Evolutionary conservation across 23 tunicate genomes (phyloP).

Genomic region (Halocynthia roretzi): DNA sequence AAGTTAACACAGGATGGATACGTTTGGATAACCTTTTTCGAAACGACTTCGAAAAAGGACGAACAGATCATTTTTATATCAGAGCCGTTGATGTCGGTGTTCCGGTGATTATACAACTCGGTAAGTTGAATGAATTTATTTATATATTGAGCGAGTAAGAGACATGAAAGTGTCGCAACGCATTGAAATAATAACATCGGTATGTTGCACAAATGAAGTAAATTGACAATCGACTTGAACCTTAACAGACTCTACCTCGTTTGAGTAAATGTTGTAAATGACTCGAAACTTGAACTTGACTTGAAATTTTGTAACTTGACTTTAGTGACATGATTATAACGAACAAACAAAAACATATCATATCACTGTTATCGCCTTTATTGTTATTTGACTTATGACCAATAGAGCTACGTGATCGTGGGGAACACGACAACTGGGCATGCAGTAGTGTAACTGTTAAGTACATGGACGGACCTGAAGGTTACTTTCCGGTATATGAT

Average conservation of each 20-base stretch:
- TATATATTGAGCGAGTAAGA: not conserved
- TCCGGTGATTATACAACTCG: conserved; percentile 19
- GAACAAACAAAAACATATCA: too few species aligned
- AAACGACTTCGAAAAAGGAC: conserved; percentile 23
- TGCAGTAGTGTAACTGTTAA: conserved; percentile 31
- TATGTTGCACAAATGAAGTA: too few species aligned
- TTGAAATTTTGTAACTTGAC: too few species aligned
- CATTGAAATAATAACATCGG: not conserved
- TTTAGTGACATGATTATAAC: too few species aligned
- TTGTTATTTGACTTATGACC: not conserved
- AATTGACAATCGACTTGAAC: too few species aligned
- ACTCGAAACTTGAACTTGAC: too few species aligned
- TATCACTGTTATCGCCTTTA: too few species aligned
- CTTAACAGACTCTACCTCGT: too few species aligned
- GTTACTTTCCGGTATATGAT: conserved; percentile 43
- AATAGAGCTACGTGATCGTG: conserved; percentile 19
- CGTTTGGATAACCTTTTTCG: conserved; percentile 19
- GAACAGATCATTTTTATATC: conserved; percentile 11
- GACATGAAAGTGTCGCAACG: not conserved
- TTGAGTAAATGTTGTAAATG: too few species aligned
- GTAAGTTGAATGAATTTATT: conserved; percentile 3
- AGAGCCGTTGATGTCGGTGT: conserved; percentile 21
- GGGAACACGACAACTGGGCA: conserved; percentile 32
- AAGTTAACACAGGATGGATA: conserved; percentile 9
- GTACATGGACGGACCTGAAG: conserved; percentile 7